Evolutionary conservation across 2,797 vertebrate genomes (phyloP), one percentile per base, ranked within the genome.

Genomic region (Babyrousa celebensis): DNA sequence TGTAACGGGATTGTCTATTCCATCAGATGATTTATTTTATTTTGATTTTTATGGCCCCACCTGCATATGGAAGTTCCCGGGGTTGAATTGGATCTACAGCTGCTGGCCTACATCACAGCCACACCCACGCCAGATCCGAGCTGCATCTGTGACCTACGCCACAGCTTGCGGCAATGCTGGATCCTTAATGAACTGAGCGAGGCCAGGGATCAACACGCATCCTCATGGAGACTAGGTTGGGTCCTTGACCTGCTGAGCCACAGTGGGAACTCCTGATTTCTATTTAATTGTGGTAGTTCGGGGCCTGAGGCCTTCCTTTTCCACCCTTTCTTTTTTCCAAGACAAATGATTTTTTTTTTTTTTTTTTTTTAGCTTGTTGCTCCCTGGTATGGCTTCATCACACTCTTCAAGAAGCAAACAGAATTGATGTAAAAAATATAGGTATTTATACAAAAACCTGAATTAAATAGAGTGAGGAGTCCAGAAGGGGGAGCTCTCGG

Each of bases 361-460:
- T 79, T 92, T 43, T 72, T 92, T 90, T 91, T 77, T 84, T 32
- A 79, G 43, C 29, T 79, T 65, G 0, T 20, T 79, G 27, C 23
- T 15, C 83, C 63, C 16, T 80, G 40, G 62, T 67, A 21, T 23
- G 62, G 48, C 48, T 85, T 88, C 88, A 56, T 77, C 15, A 67
- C 32, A 36, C 36, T 63, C 56, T 77, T 85, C 95, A 77, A 94
- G 80, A 83, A 86, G 29, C 78, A 95, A 92, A 92, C 29, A 87
- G 54, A 84, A 52, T 58, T 65, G n/a, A 48, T 25, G 54, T 78
- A 54, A 32, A 58, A 14, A 56, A 32, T 23, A 78, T 10, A 43
- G 4, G 43, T 8, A 78, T 20, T 27, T 12, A 63, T 27, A 78
- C 54, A 23, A 29, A 78, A 58, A 32, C 3, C 20, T 36, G 5